A percentile compares a stretch with the other conserved stretches of the same genome.
These are phyloP conservation scores for Beroe ovata DNA, from an alignment of 37 sponge, comb jelly and placozoan genomes.

Conservation along the genomic window DNA sequence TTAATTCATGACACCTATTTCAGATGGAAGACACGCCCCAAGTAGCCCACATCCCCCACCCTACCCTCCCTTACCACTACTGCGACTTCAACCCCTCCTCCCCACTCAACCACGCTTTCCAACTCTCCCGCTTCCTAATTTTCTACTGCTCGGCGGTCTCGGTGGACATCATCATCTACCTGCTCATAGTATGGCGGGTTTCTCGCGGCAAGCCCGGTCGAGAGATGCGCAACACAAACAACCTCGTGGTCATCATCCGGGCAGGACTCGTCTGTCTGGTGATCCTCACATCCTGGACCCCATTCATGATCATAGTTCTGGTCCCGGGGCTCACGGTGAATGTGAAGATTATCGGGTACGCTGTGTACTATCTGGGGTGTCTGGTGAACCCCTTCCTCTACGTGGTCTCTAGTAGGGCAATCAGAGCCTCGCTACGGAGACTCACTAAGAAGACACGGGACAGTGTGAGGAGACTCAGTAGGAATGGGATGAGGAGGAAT, in stretches of 20 bases:
- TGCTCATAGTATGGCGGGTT: not conserved
- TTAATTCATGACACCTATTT: not conserved
- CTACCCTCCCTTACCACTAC: slow-evolving; percentile 13
- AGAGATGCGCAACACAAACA: slow-evolving; percentile 18
- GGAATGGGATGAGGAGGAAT: not conserved
- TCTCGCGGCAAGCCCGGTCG: not conserved
- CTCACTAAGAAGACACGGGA: not conserved
- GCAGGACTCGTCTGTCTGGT: slow-evolving; percentile 52
- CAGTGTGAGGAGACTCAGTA: not conserved
- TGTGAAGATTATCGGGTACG: slow-evolving; percentile 1
- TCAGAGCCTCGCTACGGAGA: slow-evolving; percentile 21
- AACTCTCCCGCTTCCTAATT: slow-evolving; percentile 18
- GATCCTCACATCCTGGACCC: slow-evolving; percentile 51
- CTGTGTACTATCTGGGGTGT: slow-evolving; percentile 51
- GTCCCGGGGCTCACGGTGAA: not conserved
- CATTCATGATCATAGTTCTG: slow-evolving; percentile 23
- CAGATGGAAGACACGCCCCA: not conserved
- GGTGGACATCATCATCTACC: slow-evolving; percentile 8
- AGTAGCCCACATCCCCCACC: slow-evolving; percentile 15
- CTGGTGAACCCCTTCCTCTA: slow-evolving; percentile 52
- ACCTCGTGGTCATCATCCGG: slow-evolving; percentile 37
- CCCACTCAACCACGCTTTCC: slow-evolving; percentile 18
- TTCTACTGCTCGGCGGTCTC: not conserved
- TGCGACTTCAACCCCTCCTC: slow-evolving; percentile 48
- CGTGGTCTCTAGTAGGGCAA: slow-evolving; percentile 47